Percentiles rank a stretch among this genome's conserved stretches.
Conservation (phyloP, 2,888 invertebrate species). For the Agrotis puta region DNA sequence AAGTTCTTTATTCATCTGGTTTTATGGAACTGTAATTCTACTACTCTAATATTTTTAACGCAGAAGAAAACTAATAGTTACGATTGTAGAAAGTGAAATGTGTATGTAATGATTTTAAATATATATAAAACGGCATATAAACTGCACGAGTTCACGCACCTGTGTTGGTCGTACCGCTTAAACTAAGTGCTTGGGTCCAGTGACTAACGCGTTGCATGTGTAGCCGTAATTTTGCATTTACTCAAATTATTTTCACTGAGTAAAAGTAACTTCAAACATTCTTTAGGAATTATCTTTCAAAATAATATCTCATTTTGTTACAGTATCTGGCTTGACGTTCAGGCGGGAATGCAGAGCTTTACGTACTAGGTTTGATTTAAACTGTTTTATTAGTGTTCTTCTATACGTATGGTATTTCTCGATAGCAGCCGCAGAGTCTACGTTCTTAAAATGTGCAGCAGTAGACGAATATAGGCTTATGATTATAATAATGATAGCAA, state of each 20-base stretch:
- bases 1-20: not conserved
- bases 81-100: not conserved
- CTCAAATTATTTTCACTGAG: constrained; percentile 13
- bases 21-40: not conserved
- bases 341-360: no score
- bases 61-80: no score
- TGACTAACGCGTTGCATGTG: constrained; percentile 11
- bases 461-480: no score
- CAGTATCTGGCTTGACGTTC: no score
- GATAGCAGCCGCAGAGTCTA: no score
- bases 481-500: not conserved
- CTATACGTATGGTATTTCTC: no score
- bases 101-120: not conserved
- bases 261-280: not conserved
- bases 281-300: not conserved
- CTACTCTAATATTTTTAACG: no score
- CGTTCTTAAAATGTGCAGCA: no score
- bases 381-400: no score
- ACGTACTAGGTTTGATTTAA: no score
- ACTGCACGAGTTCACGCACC: constrained; percentile 3
- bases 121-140: not conserved
- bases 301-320: not conserved
- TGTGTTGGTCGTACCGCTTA: constrained; percentile 11
- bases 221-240: constrained; percentile 1
- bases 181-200: constrained; percentile 18